Conservation (phyloP, 2,797 vertebrate species). For the Bryconaethiops microstoma region DNA sequence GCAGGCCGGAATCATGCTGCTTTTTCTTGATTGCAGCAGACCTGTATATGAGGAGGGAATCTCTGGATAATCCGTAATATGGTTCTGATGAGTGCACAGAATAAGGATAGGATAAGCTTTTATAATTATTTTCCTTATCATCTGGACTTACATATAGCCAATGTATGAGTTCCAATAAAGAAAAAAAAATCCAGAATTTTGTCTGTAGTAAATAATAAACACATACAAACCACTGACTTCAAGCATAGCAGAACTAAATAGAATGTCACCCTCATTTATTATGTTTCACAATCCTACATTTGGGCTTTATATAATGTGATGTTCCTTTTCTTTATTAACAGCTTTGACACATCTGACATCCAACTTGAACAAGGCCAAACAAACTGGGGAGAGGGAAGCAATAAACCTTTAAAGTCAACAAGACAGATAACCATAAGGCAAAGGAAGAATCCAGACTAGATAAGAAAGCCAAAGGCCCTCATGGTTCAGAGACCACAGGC, state of each 20-base stretch:
- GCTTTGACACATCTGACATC: constrained; percentile 31
- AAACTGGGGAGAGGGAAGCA: constrained; percentile 27
- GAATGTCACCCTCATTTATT: constrained; percentile 55
- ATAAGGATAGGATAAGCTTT: constrained; percentile 53
- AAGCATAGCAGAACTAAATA: not conserved
- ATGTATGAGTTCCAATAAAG: constrained; percentile 12
- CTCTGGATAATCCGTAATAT: constrained; percentile 60
- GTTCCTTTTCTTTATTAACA: constrained; percentile 48
- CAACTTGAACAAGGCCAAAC: constrained; percentile 44
- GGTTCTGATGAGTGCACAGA: constrained; percentile 63
- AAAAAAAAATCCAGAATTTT: constrained; percentile 25
- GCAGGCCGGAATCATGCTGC: not conserved
- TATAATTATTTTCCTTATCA: constrained; percentile 43
- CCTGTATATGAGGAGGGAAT: constrained; percentile 19
- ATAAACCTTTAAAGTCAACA: constrained; percentile 47
- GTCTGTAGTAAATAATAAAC: constrained; percentile 32
- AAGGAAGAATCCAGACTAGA: constrained; percentile 32
- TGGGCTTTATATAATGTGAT: constrained; percentile 56
- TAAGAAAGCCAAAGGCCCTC: constrained; percentile 27
- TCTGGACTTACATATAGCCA: constrained; percentile 56
- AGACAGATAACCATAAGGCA: constrained; percentile 37
- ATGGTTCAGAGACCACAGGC: constrained; percentile 13
- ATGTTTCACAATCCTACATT: constrained; percentile 59
- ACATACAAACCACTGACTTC: constrained; percentile 22
- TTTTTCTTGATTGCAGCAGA: too few species aligned